phyloP scores from a whole-genome alignment of 2,888 invertebrate species.

The Agrilus cyanescens region DNA sequence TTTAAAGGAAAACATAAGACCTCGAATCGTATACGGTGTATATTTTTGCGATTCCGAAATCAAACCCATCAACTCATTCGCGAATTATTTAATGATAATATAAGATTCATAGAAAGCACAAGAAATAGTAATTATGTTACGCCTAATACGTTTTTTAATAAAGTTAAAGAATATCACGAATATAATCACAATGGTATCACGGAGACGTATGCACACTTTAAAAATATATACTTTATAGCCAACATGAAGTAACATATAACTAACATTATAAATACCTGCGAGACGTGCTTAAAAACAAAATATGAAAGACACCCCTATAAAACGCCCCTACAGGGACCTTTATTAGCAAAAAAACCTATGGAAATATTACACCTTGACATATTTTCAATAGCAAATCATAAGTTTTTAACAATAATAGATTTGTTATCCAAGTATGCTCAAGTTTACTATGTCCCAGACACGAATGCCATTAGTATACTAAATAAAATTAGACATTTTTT shows the following conservation, averaged over 20 bases:
- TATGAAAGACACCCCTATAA: constrained; percentile 13
- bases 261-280: constrained; percentile 9
- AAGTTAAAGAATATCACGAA: constrained; percentile 7
- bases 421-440: constrained; percentile 7
- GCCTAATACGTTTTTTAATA: no score
- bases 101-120: no score
- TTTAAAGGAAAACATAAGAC: no score
- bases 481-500: constrained; percentile 7
- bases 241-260: constrained; percentile 11
- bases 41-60: no score
- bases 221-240: constrained; percentile 10
- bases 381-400: constrained; percentile 5
- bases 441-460: constrained; percentile 5
- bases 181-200: constrained; percentile 11
- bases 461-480: constrained; percentile 1
- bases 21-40: no score
- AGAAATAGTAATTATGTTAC: no score
- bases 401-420: constrained; percentile 11
- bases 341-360: constrained; percentile 9
- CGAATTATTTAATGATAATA: no score
- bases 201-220: constrained; percentile 11
- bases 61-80: no score
- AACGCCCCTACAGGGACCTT: constrained; percentile 5
- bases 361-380: constrained; percentile 11
- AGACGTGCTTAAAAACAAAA: constrained; percentile 5